These are phyloP conservation scores for Sympetrum striolatum DNA, from an alignment of 2,888 invertebrate species.

Conservation along the genomic window DNA sequence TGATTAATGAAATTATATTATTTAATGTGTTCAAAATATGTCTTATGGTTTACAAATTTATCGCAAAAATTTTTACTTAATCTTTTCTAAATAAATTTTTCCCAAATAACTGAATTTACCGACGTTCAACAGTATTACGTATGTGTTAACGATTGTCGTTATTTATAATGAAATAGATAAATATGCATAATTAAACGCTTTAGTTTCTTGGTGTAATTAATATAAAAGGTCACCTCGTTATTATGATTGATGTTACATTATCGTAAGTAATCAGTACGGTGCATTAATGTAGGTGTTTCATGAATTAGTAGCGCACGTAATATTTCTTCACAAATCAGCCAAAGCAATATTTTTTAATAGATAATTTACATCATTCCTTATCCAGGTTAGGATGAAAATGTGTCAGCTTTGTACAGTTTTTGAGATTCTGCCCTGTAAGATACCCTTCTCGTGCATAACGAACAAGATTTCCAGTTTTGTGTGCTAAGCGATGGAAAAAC, in stretches of 20 bases:
- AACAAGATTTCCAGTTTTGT: background rate
- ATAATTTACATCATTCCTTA: background rate
- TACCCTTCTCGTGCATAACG: background rate
- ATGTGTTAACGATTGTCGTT: background rate
- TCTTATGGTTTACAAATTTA: background rate
- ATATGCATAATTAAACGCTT: background rate
- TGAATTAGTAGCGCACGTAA: background rate
- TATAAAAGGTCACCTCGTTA: background rate
- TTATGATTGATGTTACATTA: background rate
- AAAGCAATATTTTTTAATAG: background rate
- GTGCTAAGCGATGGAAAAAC: constrained; percentile 11
- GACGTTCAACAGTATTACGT: background rate
- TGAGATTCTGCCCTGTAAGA: constrained; percentile 9
- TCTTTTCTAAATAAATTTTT: background rate
- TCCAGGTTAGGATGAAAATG: constrained; percentile 19
- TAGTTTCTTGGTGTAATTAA: background rate
- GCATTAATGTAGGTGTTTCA: background rate
- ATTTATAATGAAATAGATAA: background rate
- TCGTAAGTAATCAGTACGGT: background rate
- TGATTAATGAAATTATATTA: constrained; percentile 29
- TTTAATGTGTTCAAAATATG: background rate
- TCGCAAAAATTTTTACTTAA: background rate
- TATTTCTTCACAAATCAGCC: background rate
- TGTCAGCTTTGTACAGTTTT: background rate
- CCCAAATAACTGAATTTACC: background rate